These are phyloP conservation scores for Lutjanus erythropterus DNA, from an alignment of 2,113 vertebrate genomes.

Conservation along the genomic window DNA sequence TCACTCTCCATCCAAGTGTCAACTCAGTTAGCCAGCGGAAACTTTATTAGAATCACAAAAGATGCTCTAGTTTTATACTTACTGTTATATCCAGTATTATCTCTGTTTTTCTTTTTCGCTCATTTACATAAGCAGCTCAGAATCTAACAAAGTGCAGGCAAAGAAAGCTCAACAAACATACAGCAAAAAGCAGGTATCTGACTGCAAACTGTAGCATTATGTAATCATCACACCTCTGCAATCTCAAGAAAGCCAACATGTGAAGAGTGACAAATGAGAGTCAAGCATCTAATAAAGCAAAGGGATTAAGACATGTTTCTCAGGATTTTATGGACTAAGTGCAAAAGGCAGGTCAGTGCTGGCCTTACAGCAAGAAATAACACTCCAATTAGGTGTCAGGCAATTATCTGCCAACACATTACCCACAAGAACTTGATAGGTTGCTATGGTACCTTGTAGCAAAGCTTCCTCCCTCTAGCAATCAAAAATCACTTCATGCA, in stretches of 20 bases:
- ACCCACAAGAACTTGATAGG: neutral
- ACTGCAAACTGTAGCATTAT: neutral
- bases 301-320: neutral
- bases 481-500: conserved; percentile 9
- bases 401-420: conserved; percentile 23
- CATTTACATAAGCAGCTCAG: neutral
- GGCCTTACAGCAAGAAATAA: neutral
- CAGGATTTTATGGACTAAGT: neutral
- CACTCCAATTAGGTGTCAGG: conserved; percentile 7
- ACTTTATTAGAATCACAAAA: neutral
- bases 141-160: neutral
- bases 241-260: neutral
- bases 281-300: neutral
- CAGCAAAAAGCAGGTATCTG: neutral
- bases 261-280: neutral
- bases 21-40: neutral
- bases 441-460: neutral
- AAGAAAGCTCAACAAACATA: neutral
- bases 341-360: conserved; percentile 3
- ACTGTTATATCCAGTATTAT: neutral
- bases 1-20: conserved; percentile 8
- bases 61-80: neutral
- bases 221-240: neutral
- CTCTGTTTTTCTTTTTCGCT: neutral
- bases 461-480: neutral